phyloP scores from a whole-genome alignment of 1,140 invertebrate genomes.

The Temnothorax curvispinosus region DNA sequence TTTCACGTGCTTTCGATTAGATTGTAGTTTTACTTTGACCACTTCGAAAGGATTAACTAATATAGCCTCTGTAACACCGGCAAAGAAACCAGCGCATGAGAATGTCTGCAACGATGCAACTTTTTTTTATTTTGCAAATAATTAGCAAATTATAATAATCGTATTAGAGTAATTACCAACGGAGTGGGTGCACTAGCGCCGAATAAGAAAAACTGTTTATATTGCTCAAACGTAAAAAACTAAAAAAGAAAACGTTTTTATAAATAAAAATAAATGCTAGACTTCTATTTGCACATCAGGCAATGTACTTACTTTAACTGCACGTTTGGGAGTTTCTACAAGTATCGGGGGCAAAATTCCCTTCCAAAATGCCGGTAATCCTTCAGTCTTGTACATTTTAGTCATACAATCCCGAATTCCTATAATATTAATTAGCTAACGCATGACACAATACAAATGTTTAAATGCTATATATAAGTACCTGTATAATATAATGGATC shows the following conservation, averaged over 20 bases:
- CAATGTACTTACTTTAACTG: slow-evolving; percentile 90
- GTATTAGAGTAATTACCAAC: slow-evolving; percentile 86
- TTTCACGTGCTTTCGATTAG: slow-evolving; percentile 87
- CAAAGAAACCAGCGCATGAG: slow-evolving; percentile 93
- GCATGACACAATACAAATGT: neutral
- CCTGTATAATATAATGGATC: slow-evolving; percentile 87
- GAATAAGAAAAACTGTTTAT: slow-evolving; percentile 94
- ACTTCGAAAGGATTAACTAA: slow-evolving; percentile 98
- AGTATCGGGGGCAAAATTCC: slow-evolving; percentile 96
- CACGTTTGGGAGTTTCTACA: slow-evolving; percentile 97
- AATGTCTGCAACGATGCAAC: slow-evolving; percentile 89
- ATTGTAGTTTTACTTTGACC: slow-evolving; percentile 95
- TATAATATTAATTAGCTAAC: slow-evolving; percentile 25
- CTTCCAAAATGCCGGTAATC: slow-evolving; percentile 94
- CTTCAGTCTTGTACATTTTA: slow-evolving; percentile 95
- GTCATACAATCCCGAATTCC: slow-evolving; percentile 94
- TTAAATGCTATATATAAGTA: slow-evolving; percentile 53
- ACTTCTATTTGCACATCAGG: neutral
- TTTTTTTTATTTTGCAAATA: neutral
- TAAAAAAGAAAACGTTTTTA: slow-evolving; percentile 82
- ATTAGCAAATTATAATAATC: slow-evolving; percentile 87
- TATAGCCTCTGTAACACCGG: slow-evolving; percentile 95
- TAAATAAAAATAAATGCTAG: slow-evolving; percentile 59
- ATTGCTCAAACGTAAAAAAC: slow-evolving; percentile 97
- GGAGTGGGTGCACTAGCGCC: slow-evolving; percentile 90